Evolutionary conservation across 2,888 invertebrate species (phyloP), one percentile per base, ranked within the genome.

Genomic region (Ethmia dodecea): DNA sequence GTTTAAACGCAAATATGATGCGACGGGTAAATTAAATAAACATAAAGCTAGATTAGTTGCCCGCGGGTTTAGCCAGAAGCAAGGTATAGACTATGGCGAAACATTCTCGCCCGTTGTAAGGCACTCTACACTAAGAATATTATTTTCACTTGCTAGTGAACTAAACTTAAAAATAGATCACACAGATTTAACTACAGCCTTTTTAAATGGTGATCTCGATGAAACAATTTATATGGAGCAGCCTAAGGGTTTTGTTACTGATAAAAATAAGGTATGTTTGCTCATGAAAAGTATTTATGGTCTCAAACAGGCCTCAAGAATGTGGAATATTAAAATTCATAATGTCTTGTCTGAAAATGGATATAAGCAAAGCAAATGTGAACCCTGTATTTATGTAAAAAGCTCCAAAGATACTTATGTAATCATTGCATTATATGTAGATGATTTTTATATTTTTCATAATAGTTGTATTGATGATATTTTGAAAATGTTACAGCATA

Each of bases 111-210:
- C 45, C 4, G 38, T 43, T 9, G 32, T 40, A 3, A 30, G 38
- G 10, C 38, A 43, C 25, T 18, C 29, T 13, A 35, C 41, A 9
- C 22, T 41, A 5, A 25, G 43, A 27, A 28, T 38, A 13, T 28
- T 40, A 13, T 34, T 38, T 20, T 15, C 33, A 12, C 22, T 43
- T 15, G 28, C 37, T 14, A 30, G 25, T 13, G 16, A 38, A 8
- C 24, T 40, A 24, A 20, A 31, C 15, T n/a, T 41, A 11, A 13
- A 40, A 3, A 24, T 40, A 12, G 35, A 39, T 6, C 47, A 47
- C 29, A 11, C 45, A 14, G 45, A 48, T 38, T 45, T 47, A 1
- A 39, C 31, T 12, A 47, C 47, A n/a, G 47, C 45, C 3, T 48
- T 48, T 11, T 14, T 48, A 2, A 45, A 48, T 33, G 48, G 48